Evolutionary conservation across 2,888 invertebrate genomes (phyloP), one percentile per base, ranked within the genome.

Genomic region (Leuctra nigra): DNA sequence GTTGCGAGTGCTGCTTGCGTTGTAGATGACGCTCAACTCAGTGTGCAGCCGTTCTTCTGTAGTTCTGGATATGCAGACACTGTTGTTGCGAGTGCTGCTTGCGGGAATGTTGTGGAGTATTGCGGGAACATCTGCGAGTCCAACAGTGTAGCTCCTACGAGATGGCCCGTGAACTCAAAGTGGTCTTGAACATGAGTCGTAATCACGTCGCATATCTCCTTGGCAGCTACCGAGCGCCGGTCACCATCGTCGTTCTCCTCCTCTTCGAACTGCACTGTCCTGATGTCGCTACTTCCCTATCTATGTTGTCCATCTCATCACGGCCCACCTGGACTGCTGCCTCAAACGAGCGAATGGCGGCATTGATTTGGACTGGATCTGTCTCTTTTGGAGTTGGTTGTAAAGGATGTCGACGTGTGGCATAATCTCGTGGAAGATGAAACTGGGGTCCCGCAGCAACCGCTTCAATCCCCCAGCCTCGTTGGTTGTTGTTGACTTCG

Each of bases 71-170:
- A 48, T 44, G 56, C 64, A 24, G 64, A 64, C 41, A 64, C 63
- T 4, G 39, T 14, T 2, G 39, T 18, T 4, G 3, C 18, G 16
- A 7, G 4, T 4, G 16, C 39, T 4, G 41, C 66, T 65, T 35
- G 63, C 61, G 50, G 64, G 62, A 18, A 64, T 64, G 11, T 64
- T 63, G 14, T 73, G 66, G 66, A 71, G 2, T 67, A 71, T n/a
- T n/a, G n/a, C n/a, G n/a, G n/a, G n/a, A n/a, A 62, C n/a, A 69
- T 57, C 61, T 55, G 57, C 35, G 59, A 44, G 20, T 62, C 52
- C 24, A 68, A 64, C 47, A 68, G 55, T 35, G 61, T 58, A 35
- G 63, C 58, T 6, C 64, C 65, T 59, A 59, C 38, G 25, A 66
- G 59, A 60, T 68, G 66, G 22, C 61, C 61, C 22, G 56, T 63